These are phyloP conservation scores for Todiramphus saurophagus DNA, from an alignment of 2,113 vertebrate species.

Conservation along the genomic window DNA sequence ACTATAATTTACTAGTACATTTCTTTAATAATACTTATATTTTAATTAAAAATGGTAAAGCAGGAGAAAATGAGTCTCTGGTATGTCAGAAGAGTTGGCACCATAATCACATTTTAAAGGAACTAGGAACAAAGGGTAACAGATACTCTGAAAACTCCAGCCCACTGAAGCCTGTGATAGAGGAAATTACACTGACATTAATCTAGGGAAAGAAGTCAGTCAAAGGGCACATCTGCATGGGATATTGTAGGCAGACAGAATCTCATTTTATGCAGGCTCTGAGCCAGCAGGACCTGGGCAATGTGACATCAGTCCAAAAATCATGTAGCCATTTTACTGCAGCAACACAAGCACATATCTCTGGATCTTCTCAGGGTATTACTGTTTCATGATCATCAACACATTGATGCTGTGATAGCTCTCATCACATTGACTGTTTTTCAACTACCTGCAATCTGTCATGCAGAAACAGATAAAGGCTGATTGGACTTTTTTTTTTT, in stretches of 20 bases:
- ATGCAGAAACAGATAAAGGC: background rate
- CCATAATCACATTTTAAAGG: background rate
- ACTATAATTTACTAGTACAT: background rate
- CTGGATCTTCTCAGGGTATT: background rate
- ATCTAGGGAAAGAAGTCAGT: background rate
- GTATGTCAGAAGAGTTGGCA: background rate
- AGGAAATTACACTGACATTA: background rate
- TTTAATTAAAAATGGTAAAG: background rate
- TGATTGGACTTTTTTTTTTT: background rate
- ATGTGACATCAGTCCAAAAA: background rate
- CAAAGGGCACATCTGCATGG: background rate
- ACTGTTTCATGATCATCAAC: background rate
- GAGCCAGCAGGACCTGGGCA: background rate
- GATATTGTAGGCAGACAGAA: background rate
- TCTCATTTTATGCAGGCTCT: background rate
- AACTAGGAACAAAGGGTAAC: background rate
- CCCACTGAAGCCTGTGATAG: background rate
- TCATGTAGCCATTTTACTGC: background rate
- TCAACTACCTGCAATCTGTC: background rate
- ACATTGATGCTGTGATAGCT: background rate
- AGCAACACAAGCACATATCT: background rate
- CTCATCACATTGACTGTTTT: fast-evolving
- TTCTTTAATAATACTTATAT: background rate
- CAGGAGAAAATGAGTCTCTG: background rate
- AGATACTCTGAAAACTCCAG: background rate